Percentiles rank a stretch among this genome's conserved stretches.
Conservation (phyloP, 1,140 invertebrate genomes). For the Homarus americanus region DNA sequence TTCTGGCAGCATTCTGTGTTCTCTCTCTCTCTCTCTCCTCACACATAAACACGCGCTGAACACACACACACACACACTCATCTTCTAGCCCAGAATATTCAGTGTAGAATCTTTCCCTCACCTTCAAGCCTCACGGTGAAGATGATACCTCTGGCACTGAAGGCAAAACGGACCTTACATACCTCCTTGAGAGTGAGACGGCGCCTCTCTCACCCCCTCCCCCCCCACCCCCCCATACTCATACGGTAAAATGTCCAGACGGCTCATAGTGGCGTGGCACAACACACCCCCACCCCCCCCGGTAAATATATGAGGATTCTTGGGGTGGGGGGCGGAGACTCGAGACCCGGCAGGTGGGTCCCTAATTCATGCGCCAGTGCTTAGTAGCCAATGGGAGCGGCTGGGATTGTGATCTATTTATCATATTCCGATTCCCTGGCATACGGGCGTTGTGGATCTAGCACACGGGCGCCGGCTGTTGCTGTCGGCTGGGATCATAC, state of each 20-base stretch:
- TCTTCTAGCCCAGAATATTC: not conserved
- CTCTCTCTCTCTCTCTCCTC: not conserved
- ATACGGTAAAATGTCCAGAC: not conserved
- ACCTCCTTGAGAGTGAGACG: constrained; percentile 37
- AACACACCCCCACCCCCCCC: not conserved
- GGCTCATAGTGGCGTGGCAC: constrained; percentile 23
- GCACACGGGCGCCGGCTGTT: constrained; percentile 6
- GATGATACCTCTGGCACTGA: constrained; percentile 49
- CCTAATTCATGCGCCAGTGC: constrained; percentile 37
- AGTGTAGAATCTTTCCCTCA: not conserved
- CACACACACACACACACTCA: not conserved
- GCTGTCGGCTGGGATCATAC: not conserved
- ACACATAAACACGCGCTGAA: not conserved
- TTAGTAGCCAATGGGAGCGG: constrained; percentile 53
- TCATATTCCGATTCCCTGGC: constrained; percentile 57
- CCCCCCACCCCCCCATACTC: too few species aligned
- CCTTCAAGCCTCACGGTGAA: constrained; percentile 11
- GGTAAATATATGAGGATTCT: constrained; percentile 24
- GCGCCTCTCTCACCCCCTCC: too few species aligned
- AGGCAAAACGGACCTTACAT: constrained; percentile 44
- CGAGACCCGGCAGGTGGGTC: not conserved
- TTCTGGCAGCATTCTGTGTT: not conserved
- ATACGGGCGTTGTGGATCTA: constrained; percentile 21
- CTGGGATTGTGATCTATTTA: constrained; percentile 50
- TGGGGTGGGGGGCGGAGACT: constrained; percentile 39